phyloP scores from a whole-genome alignment of 2,113 vertebrate genomes.

The Lagopus leucura region DNA sequence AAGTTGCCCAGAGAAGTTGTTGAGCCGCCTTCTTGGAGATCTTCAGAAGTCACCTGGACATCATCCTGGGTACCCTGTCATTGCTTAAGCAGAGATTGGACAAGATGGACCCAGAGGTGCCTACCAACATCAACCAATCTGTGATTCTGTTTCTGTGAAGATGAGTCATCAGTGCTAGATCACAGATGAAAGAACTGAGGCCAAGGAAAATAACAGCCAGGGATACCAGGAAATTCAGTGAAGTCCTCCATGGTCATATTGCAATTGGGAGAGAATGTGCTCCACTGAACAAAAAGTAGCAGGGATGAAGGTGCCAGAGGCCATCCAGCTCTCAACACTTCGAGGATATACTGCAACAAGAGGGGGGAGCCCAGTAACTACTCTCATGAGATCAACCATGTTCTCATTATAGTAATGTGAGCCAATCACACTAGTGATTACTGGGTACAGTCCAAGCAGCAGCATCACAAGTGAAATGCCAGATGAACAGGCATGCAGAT shows the following conservation, averaged over 20 bases:
- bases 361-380: background rate
- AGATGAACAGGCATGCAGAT: background rate
- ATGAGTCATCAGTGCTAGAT: background rate
- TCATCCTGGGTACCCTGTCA: background rate
- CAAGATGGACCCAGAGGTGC: background rate
- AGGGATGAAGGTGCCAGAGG: rapidly evolving
- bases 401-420: background rate
- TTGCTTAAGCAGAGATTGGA: background rate
- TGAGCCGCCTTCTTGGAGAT: background rate
- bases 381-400: background rate
- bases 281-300: background rate
- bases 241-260: rapidly evolving
- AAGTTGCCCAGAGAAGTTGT: background rate
- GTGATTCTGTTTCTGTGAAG: background rate
- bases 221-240: background rate
- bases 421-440: background rate
- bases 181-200: background rate
- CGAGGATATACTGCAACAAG: background rate
- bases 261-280: rapidly evolving
- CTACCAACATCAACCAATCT: background rate
- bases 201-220: rapidly evolving
- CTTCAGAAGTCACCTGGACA: background rate
- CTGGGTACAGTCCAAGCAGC: background rate
- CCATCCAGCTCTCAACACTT: background rate
- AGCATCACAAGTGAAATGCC: background rate